A percentile compares a stretch with the other conserved stretches of the same genome.
Evolutionary conservation across 2,797 vertebrate genomes (phyloP).

Genomic region (Peromyscus attwateri): DNA sequence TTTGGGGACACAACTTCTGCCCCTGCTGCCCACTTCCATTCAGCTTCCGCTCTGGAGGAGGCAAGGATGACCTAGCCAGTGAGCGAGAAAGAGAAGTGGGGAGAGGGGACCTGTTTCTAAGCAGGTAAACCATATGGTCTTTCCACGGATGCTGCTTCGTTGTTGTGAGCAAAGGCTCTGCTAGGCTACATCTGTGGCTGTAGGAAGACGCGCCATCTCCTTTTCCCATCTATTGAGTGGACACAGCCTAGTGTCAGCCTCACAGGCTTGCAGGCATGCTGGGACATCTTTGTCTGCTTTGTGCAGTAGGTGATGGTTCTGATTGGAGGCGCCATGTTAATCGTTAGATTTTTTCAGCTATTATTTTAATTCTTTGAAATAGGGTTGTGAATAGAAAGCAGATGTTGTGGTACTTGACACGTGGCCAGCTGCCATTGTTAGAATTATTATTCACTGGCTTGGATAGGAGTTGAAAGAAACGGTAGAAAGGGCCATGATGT

Average conservation of each 20-base stretch:
- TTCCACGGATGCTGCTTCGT: not conserved
- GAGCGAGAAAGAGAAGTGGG: not conserved
- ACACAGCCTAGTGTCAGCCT: rapidly evolving
- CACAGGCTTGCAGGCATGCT: too few relatives aligned
- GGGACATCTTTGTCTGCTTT: not conserved
- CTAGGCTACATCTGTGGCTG: not conserved
- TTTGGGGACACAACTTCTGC: not conserved
- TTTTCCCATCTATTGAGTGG: not conserved
- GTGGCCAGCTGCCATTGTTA: not conserved
- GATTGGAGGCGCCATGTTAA: not conserved
- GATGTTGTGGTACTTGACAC: not conserved
- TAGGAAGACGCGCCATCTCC: not conserved
- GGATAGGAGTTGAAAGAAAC: not conserved
- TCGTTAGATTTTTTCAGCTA: not conserved
- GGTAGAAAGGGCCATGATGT: not conserved
- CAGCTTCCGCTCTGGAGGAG: not conserved
- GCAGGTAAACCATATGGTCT: not conserved
- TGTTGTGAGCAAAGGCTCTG: not conserved
- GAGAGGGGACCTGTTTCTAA: not conserved
- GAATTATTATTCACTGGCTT: not conserved
- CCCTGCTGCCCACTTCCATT: not conserved
- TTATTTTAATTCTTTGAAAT: not conserved
- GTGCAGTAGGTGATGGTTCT: not conserved
- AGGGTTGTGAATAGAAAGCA: not conserved
- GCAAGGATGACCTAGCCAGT: not conserved